Evolutionary conservation across 2,113 vertebrate genomes (phyloP).

Genomic region (Grammomys surdaster): DNA sequence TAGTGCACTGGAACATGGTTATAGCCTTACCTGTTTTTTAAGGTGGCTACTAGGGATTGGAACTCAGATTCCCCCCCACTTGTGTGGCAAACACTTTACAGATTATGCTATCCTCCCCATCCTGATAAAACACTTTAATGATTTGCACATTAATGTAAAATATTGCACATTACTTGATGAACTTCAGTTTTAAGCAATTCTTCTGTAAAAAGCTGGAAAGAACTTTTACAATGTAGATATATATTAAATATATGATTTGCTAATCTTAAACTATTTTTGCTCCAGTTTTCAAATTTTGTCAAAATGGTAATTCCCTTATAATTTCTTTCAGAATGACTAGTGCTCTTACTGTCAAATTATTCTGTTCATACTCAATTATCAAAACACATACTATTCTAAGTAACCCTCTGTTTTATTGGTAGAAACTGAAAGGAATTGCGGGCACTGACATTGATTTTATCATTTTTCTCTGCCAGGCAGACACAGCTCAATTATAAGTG

Average conservation of each 20-base stretch:
- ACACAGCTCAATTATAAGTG: background rate
- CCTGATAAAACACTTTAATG: constrained; percentile 21
- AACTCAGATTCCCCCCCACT: no score
- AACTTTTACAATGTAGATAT: background rate
- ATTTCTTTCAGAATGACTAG: background rate
- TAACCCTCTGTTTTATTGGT: background rate
- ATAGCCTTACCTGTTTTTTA: no score
- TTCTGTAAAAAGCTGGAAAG: background rate
- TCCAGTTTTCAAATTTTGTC: constrained; percentile 15
- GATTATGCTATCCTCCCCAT: no score
- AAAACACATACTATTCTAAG: background rate
- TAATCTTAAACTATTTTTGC: background rate
- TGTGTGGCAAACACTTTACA: background rate
- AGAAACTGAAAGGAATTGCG: background rate
- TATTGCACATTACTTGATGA: background rate
- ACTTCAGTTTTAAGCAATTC: constrained; percentile 16
- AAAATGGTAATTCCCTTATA: constrained; percentile 6
- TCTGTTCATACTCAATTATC: constrained; percentile 12
- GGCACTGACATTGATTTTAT: background rate
- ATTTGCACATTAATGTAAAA: background rate
- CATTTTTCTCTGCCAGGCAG: background rate
- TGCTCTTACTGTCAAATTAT: background rate
- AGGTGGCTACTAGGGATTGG: no score
- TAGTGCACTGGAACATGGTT: background rate
- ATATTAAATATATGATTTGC: background rate